Evolutionary conservation across 2,113 vertebrate species (phyloP), one percentile per base, ranked within the genome.

Genomic region (Excalfactoria chinensis): DNA sequence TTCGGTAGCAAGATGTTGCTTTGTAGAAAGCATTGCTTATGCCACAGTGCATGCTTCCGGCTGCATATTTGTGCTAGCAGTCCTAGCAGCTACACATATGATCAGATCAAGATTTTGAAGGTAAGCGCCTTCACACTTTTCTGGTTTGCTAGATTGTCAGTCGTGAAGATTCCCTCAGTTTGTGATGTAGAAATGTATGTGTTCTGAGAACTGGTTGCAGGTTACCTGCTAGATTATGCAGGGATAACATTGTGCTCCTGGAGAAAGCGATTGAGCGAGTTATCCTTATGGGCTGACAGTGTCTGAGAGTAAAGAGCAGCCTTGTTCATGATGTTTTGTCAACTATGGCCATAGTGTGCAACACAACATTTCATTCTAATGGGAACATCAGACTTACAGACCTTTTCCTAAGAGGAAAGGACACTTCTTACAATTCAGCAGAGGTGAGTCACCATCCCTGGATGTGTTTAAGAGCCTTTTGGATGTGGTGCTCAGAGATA

Each of bases 81-180:
- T 43, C 41, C 22, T 35, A 60, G 58, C 51, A 73, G 13, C 63
- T 9, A 18, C 1, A 0, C 16, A 35, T 21, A 3, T 15, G 34
- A 21, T 23, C 16, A 16, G n/a, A 30, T 53, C 34, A 22, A 4
- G 81, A 15, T 53, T 55, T 7, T 48, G 37, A 59, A 53, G 16
- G 40, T 28, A 10, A n/a, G 62, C 9, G 43, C 22, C 40, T 79
- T 62, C 30, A 16, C 28, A 16, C 6, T 35, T 40, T 44, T 78
- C 3, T 40, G 55, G 0, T 55, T 46, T 68, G 32, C 46, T 20
- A 43, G 59, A 26, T 11, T 34, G 46, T 82, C 3, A 0, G 23
- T 72, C 51, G 30, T 51, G 56, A 46, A 41, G 28, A 13, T 28
- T 53, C 17, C 49, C 18, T 6, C 25, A 30, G 0, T 35, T 41